Evolutionary conservation across 2,113 vertebrate genomes (phyloP).

Genomic region (Carassius carassius): DNA sequence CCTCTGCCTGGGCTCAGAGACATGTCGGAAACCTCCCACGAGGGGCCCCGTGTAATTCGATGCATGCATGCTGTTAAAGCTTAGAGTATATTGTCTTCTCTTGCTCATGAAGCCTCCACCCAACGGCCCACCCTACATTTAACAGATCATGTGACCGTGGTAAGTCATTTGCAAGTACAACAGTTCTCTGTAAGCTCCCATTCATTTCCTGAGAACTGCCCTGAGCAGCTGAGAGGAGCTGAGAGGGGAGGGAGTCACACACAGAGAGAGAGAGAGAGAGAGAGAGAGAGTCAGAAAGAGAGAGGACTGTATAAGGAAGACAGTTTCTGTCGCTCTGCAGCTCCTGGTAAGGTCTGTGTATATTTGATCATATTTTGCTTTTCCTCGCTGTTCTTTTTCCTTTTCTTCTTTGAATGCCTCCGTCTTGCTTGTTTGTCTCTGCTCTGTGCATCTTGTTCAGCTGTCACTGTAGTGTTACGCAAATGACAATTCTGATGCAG

Average conservation of each 20-base stretch:
- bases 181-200: conserved; percentile 93
- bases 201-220: conserved; percentile 97
- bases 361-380: conserved; percentile 65
- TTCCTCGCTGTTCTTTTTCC: conserved; percentile 66
- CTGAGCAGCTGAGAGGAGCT: conserved; percentile 86
- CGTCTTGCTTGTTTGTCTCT: conserved; percentile 33
- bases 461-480: conserved; percentile 77
- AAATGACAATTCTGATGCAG: conserved; percentile 76
- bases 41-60: conserved; percentile 91
- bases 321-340: conserved; percentile 92
- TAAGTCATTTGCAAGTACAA: conserved; percentile 99
- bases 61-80: conserved; percentile 92
- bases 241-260: conserved; percentile 66
- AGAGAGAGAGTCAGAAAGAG: conserved; percentile 63
- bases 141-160: conserved; percentile 96
- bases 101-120: conserved; percentile 92
- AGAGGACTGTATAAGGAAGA: conserved; percentile 84
- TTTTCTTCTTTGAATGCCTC: conserved; percentile 56
- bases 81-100: conserved; percentile 91
- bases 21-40: conserved; percentile 80
- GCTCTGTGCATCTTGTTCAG: conserved; percentile 67
- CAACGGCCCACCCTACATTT: conserved; percentile 93
- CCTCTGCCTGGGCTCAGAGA: conserved; percentile 61
- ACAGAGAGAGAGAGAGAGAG: conserved; percentile 67
- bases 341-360: conserved; percentile 88